Evolutionary conservation across 1,140 invertebrate genomes (phyloP), one percentile per base, ranked within the genome.

Genomic region (Drosophila ironensis): DNA sequence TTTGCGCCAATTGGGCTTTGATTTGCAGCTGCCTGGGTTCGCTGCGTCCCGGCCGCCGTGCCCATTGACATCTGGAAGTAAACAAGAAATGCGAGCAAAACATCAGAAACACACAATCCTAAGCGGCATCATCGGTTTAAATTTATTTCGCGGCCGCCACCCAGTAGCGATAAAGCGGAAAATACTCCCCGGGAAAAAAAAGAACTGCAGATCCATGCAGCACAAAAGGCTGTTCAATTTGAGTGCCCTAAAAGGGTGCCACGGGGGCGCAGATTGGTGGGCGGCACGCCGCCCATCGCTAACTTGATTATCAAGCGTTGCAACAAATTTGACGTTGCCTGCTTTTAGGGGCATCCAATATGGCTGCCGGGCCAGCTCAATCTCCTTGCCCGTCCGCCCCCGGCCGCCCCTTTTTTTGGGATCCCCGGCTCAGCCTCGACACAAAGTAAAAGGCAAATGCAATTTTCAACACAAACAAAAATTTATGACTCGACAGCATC

Each of bases 381-480:
- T 46, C 56, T 52, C 53, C 20, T 22, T 11, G 3, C 27, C 16
- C 22, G n/a, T 2, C 11, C 8, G 7, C 16, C 7, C 1, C 42
- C 7, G 7, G n/a, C n/a, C 22, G 24, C 27, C 44, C 22, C 46
- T 41, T 12, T 57, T 33, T 50, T 71, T 24, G 33, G 19, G 8
- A 41, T 53, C 46, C 35, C 48, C 5, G 64, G 51, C 66, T 67
- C 66, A 68, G 51, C 52, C 51, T 37, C 64, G 28, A 69, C 69
- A 71, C 78, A 84, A 86, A 84, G 78, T 61, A 61, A 68, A 84
- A 86, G 72, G 70, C 64, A 84, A 84, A 84, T 84, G 78, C 78
- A 84, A 84, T 84, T 84, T 84, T 80, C 73, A 84, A 74, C 78
- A 86, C 80, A 84, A 84, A 84, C 78, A 84, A 77, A 56, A 84